Conservation (phyloP, 2,888 invertebrate genomes). For the Limenitis camilla region DNA sequence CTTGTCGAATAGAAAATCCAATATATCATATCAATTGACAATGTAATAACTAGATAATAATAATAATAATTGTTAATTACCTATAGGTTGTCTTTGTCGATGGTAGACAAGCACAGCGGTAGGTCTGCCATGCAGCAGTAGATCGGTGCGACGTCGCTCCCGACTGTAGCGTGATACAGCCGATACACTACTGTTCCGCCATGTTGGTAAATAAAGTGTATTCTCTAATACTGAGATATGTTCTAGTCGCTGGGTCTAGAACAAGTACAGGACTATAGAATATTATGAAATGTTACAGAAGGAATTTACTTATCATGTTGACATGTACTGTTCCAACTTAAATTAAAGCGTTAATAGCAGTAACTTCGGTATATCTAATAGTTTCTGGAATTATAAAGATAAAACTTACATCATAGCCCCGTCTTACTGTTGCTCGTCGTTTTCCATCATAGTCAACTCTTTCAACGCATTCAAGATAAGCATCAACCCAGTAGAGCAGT, state of each 20-base stretch:
- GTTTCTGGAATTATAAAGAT: too few relatives aligned
- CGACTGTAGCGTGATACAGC: slow-evolving; percentile 46
- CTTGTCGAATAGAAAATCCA: neutral
- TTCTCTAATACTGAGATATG: slow-evolving; percentile 84
- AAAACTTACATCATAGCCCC: neutral
- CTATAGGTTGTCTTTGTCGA: slow-evolving; percentile 83
- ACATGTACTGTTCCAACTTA: neutral
- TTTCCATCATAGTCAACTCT: slow-evolving; percentile 84
- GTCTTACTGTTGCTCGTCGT: slow-evolving; percentile 54
- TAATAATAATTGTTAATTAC: slow-evolving; percentile 20
- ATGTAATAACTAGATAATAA: neutral
- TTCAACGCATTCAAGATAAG: slow-evolving; percentile 85
- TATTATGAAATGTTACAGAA: neutral
- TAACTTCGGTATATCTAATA: too few relatives aligned
- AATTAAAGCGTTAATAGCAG: too few relatives aligned
- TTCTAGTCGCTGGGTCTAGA: slow-evolving; percentile 77
- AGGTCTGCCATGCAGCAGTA: slow-evolving; percentile 52
- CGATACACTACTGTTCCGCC: slow-evolving; percentile 78
- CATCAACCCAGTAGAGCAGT: slow-evolving; percentile 87
- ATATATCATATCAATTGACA: too few relatives aligned
- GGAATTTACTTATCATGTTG: neutral
- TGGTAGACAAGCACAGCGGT: slow-evolving; percentile 83
- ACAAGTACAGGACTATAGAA: too few relatives aligned
- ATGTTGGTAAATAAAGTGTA: slow-evolving; percentile 81
- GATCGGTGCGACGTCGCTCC: slow-evolving; percentile 16